Base-by-base conservation (phyloP, 2,888 invertebrate species). In the Orthosia gothica region DNA sequence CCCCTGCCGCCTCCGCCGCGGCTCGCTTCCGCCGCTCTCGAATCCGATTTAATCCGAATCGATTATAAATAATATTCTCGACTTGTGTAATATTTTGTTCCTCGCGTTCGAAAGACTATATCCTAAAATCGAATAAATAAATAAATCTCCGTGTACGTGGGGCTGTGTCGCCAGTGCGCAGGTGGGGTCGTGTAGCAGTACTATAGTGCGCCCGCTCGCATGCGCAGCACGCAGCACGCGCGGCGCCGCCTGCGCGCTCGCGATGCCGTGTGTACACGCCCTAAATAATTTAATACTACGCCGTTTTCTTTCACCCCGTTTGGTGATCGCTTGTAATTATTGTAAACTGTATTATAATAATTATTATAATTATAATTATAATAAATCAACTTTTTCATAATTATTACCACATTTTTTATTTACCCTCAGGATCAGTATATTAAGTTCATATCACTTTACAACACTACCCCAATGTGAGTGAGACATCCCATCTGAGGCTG, bases 301-400 rank as follows among this genome's bases (percentile, higher is more conserved):
- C 96, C 94, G 94, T 96, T 96, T 96, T 96, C 95, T 96, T 96
- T 96, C 96, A 95, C 96, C 96, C 93, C 94, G 95, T 96, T 96
- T 95, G 96, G 96, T 96, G 96, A 96, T 95, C 95, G 96, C 96
- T 96, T 96, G 96, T 96, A 96, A 96, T 96, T 96, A 96, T 96
- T 96, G 96, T 96, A 96, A 96, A 96, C 96, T 96, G 96, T 96
- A 96, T 96, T 96, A 96, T 96, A 96, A 96, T 96, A 96, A 96
- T 96, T 96, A 96, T 96, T 95, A 95, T 95, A 95, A 95, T 95
- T 95, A 95, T 95, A 95, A 94, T 95, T 91, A 95, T 95, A 96
- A 96, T 96, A 96, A 96, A 96, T 96, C 96, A 96, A 96, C 96
- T 96, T 96, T 96, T 96, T 96, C 96, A 96, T 96, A 96, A 96